Evolutionary conservation across 2,113 vertebrate genomes (phyloP).

Genomic region (Pipra filicauda): DNA sequence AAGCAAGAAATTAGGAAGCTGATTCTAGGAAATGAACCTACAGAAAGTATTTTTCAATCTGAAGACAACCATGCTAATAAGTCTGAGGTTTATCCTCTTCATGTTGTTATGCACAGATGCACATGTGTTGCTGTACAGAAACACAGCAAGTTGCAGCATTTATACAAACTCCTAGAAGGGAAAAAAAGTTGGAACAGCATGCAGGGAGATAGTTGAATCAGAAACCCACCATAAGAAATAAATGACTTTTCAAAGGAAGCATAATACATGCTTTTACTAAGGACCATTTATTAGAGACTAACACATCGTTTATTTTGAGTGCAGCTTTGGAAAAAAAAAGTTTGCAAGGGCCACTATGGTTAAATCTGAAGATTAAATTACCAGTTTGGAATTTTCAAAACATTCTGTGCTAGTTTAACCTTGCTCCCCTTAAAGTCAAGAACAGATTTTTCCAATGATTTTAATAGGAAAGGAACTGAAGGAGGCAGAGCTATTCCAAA

Average conservation of each 20-base stretch:
- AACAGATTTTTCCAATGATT: slow-evolving; percentile 7
- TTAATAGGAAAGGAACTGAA: neutral
- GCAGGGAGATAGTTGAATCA: slow-evolving; percentile 1
- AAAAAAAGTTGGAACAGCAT: neutral
- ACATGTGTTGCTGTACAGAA: neutral
- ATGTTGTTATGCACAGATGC: neutral
- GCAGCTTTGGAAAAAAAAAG: slow-evolving; percentile 10
- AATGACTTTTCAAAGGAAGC: slow-evolving; percentile 30
- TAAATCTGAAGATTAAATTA: slow-evolving; percentile 32
- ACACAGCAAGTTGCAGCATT: neutral
- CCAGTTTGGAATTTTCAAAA: slow-evolving; percentile 38
- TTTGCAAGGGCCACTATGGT: neutral
- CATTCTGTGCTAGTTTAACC: slow-evolving; percentile 28
- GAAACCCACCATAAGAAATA: neutral
- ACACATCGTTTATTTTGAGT: slow-evolving; percentile 50
- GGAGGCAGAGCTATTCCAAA: neutral
- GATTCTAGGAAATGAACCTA: slow-evolving; percentile 4
- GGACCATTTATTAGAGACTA: slow-evolving; percentile 47
- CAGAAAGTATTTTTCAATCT: neutral
- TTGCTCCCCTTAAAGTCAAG: slow-evolving; percentile 16
- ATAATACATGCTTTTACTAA: slow-evolving; percentile 17
- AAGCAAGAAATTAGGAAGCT: slow-evolving; percentile 34
- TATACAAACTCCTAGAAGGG: neutral
- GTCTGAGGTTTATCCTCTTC: neutral
- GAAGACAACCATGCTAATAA: neutral